Evolutionary conservation across 2,113 vertebrate genomes (phyloP).

Genomic region (Chroicocephalus ridibundus): DNA sequence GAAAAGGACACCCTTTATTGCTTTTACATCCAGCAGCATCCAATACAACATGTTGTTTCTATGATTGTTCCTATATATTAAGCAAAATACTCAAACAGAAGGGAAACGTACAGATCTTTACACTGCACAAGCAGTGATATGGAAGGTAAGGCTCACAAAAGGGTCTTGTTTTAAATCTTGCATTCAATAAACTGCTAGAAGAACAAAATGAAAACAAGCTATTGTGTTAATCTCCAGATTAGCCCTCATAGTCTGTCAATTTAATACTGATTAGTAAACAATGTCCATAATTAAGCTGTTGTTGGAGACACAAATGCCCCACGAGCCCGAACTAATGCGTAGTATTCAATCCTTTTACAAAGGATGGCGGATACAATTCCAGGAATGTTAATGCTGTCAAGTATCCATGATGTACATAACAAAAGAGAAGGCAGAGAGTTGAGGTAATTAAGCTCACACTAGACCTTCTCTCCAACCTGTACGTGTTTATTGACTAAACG

Average conservation of each 20-base stretch:
- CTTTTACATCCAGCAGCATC: not conserved
- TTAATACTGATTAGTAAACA: slow-evolving; percentile 83
- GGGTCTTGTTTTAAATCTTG: slow-evolving; percentile 75
- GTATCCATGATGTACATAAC: slow-evolving; percentile 72
- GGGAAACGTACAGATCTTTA: not conserved
- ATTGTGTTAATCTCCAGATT: slow-evolving; percentile 80
- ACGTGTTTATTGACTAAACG: slow-evolving; percentile 70
- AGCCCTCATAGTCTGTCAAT: slow-evolving; percentile 75
- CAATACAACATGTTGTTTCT: not conserved
- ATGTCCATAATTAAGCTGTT: slow-evolving; percentile 81
- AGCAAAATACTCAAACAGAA: not conserved
- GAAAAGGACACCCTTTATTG: not conserved
- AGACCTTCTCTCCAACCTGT: slow-evolving; percentile 48
- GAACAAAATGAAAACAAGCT: slow-evolving; percentile 77
- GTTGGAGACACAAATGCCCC: slow-evolving; percentile 76
- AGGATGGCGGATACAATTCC: slow-evolving; percentile 75
- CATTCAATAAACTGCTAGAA: slow-evolving; percentile 68
- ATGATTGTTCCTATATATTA: not conserved
- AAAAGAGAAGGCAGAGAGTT: slow-evolving; percentile 66
- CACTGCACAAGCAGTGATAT: slow-evolving; percentile 23
- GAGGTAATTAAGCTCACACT: slow-evolving; percentile 73
- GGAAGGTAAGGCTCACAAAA: slow-evolving; percentile 69
- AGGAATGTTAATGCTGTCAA: slow-evolving; percentile 84
- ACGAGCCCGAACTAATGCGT: slow-evolving; percentile 76
- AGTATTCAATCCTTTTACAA: slow-evolving; percentile 77